Evolutionary conservation across 35 echinoderm and acorn worm species (phyloP), one percentile per base, ranked within the genome.

Genomic region (Hemicentrotus pulcherrimus): DNA sequence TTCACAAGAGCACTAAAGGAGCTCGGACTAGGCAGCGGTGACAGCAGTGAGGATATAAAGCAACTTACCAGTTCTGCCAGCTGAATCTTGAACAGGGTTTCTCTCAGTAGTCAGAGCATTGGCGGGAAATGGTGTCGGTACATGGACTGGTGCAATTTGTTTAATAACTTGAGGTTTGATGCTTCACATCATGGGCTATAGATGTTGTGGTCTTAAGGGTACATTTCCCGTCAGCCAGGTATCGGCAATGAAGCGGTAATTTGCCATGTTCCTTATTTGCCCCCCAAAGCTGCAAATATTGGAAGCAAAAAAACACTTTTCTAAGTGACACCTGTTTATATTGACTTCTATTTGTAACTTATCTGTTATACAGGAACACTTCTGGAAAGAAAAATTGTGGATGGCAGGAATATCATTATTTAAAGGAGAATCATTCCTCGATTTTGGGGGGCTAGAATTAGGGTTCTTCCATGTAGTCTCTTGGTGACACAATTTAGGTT

Each of bases 1-100:
- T 96, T 96, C 58, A 90, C 47, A 12, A 94, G 91, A 91, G 94
- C 96, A 31, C 88, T 96, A 19, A 46, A 96, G 89, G 12, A 86
- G n/a, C 88, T 96, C 7, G 41, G 94, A 92, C 32, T 95, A 30
- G 30, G 4, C 32, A 95, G 13, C 2, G n/a, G n/a, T n/a, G n/a
- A n/a, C n/a, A 31, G 22, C 60, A 32, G 32, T 18, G 32, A 94
- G 35, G 18, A 85, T 22, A 1, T 94, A 14, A 52, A 60, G 31
- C 28, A 52, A 4, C 31, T 32, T 55, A 4, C 32, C n/a, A 2
- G 7, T 45, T 30, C 46, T 32, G 14, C 41, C 41, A 94, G 41
- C 12, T 32, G 15, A 52, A 47, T 94, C 70, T 85, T 16, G 70
- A 30, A 85, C 30, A 30, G 1, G 70, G 70, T 0, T 19, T 4